phyloP scores from a whole-genome alignment of 1,140 invertebrate species.

The Drosophila navojoa region DNA sequence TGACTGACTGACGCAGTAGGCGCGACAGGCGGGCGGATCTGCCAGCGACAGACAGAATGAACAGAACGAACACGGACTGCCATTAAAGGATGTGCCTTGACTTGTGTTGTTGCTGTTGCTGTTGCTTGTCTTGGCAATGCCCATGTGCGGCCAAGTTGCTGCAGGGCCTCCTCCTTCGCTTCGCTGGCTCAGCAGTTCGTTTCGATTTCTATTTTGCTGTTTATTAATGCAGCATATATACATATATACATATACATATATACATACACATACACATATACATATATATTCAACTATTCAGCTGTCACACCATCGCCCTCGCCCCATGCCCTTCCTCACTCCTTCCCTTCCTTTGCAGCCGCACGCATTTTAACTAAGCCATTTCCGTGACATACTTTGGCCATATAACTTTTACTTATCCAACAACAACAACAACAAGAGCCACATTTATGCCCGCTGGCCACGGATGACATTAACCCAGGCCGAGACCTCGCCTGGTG shows the following conservation, averaged over 20 bases:
- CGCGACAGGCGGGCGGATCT: slow-evolving; percentile 41
- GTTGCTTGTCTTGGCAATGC: slow-evolving; percentile 46
- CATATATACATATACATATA: background rate
- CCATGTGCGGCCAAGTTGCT: slow-evolving; percentile 47
- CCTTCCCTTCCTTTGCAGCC: background rate
- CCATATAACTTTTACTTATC: slow-evolving; percentile 68
- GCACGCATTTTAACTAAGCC: slow-evolving; percentile 75
- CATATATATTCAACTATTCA: slow-evolving; percentile 33
- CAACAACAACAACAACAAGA: background rate
- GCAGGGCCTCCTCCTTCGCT: slow-evolving; percentile 42
- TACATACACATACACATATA: background rate
- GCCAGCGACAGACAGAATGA: slow-evolving; percentile 9
- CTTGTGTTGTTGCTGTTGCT: slow-evolving; percentile 22
- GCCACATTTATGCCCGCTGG: slow-evolving; percentile 25
- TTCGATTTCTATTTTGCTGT: slow-evolving; percentile 76
- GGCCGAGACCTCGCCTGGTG: slow-evolving; percentile 14
- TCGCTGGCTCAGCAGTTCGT: slow-evolving; percentile 38
- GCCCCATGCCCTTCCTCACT: background rate
- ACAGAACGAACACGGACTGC: slow-evolving; percentile 39
- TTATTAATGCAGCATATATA: slow-evolving; percentile 66
- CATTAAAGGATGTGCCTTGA: slow-evolving; percentile 75
- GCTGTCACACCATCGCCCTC: slow-evolving; percentile 14
- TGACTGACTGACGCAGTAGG: slow-evolving; percentile 45
- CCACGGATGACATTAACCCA: slow-evolving; percentile 76
- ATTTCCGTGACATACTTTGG: slow-evolving; percentile 78